phyloP scores from a whole-genome alignment of 1,140 invertebrate genomes.

The Chlorops oryzae region DNA sequence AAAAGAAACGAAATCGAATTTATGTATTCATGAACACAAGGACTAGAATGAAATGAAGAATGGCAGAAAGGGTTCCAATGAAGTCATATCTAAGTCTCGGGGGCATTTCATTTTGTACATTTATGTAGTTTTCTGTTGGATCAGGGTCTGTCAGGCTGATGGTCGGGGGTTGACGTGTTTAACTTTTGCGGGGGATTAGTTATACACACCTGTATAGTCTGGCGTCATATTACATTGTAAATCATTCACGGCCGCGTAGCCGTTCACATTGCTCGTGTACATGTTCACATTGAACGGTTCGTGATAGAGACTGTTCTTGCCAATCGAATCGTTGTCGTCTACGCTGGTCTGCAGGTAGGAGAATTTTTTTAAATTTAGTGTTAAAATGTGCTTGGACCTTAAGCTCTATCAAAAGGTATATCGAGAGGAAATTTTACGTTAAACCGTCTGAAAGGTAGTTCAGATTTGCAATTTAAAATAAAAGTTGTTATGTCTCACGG shows the following conservation, averaged over 20 bases:
- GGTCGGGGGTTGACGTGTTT: background rate
- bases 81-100: too few species aligned
- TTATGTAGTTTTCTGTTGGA: background rate
- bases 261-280: constrained; percentile 47
- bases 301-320: constrained; percentile 50
- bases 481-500: too few species aligned
- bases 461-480: too few species aligned
- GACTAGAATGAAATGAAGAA: too few species aligned
- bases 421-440: too few species aligned
- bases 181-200: background rate
- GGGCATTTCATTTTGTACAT: background rate
- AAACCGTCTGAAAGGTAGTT: too few species aligned
- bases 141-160: background rate
- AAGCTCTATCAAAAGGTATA: too few species aligned
- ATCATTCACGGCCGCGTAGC: constrained; percentile 47
- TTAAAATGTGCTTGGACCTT: too few species aligned
- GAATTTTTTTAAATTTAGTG: too few species aligned
- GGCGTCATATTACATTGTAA: constrained; percentile 49
- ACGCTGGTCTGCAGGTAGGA: constrained; percentile 42
- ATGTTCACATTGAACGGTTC: constrained; percentile 51
- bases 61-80: too few species aligned
- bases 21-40: constrained; percentile 32
- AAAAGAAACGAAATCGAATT: constrained; percentile 15
- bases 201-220: constrained; percentile 50
- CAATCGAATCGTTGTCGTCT: constrained; percentile 48